Evolutionary conservation across 2,888 invertebrate genomes (phyloP).

Genomic region (Unio pictorum): DNA sequence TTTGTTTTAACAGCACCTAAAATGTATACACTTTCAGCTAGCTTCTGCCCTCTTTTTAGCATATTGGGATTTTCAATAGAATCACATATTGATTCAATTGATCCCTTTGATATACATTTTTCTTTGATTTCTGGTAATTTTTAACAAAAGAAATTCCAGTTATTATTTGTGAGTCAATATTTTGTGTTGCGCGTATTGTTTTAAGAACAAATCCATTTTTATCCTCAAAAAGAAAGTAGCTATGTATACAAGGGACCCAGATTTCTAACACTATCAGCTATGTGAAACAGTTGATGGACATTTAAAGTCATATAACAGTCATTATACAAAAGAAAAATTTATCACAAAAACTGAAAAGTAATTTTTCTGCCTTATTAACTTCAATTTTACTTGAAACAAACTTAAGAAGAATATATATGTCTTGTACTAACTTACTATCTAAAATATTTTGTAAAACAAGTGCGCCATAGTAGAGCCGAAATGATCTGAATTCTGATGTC

Average conservation of each 20-base stretch:
- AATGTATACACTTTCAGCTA: constrained; percentile 5
- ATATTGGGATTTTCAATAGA: background rate
- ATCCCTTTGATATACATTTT: constrained; percentile 8
- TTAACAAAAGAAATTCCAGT: constrained; percentile 16
- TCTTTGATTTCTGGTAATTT: constrained; percentile 18
- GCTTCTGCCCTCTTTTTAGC: constrained; percentile 1
- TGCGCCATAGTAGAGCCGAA: constrained; percentile 2
- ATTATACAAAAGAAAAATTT: constrained; percentile 1
- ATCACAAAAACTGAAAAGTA: background rate
- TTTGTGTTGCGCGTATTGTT: constrained; percentile 15
- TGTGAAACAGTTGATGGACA: constrained; percentile 13
- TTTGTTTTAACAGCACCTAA: constrained; percentile 5
- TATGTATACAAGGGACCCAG: constrained; percentile 17
- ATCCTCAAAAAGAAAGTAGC: constrained; percentile 18
- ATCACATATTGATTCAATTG: constrained; percentile 6
- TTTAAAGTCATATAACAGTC: constrained; percentile 11
- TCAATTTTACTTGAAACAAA: background rate
- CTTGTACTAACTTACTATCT: background rate
- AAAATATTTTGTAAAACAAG: constrained; percentile 3
- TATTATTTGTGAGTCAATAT: constrained; percentile 13
- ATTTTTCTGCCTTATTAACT: too few species aligned
- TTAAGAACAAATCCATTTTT: constrained; percentile 13
- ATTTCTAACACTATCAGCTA: constrained; percentile 14
- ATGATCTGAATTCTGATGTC: constrained; percentile 8
- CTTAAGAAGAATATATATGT: constrained; percentile 1